Conservation (phyloP, 2,797 vertebrate species). For the Todus mexicanus region DNA sequence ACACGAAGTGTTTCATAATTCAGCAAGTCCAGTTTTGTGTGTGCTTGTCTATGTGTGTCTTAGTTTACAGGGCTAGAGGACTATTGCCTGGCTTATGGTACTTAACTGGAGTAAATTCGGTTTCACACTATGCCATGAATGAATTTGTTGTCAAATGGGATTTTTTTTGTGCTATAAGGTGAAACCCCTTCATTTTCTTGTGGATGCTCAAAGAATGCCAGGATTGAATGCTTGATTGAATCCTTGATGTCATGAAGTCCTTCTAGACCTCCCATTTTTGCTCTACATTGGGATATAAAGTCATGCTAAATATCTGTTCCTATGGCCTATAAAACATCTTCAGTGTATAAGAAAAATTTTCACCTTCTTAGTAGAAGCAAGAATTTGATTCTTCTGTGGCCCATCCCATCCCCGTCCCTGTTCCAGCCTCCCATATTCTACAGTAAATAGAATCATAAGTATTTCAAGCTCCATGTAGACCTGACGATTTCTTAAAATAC, state of each 20-base stretch:
- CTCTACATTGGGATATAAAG: neutral
- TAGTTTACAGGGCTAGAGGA: neutral
- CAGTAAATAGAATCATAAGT: neutral
- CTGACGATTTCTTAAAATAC: neutral
- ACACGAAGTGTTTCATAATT: neutral
- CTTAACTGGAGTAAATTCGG: neutral
- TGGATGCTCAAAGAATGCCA: neutral
- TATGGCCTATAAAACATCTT: neutral
- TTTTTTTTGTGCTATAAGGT: neutral
- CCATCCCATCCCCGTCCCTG: no score
- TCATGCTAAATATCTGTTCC: neutral
- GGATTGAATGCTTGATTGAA: no score
- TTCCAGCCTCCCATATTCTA: neutral
- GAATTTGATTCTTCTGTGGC: neutral
- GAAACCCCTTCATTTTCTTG: neutral
- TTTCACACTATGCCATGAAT: neutral
- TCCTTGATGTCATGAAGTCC: neutral
- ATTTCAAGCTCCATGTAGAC: neutral
- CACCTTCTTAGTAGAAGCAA: neutral
- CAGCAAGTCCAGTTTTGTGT: neutral
- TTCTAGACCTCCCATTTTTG: neutral
- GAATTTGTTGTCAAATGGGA: neutral
- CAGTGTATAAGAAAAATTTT: neutral
- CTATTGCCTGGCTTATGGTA: neutral
- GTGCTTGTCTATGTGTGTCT: neutral